Percentiles rank a stretch among this genome's conserved stretches.
phyloP scores from a whole-genome alignment of 1,140 invertebrate genomes.

The Caenorhabditis tropicalis region DNA sequence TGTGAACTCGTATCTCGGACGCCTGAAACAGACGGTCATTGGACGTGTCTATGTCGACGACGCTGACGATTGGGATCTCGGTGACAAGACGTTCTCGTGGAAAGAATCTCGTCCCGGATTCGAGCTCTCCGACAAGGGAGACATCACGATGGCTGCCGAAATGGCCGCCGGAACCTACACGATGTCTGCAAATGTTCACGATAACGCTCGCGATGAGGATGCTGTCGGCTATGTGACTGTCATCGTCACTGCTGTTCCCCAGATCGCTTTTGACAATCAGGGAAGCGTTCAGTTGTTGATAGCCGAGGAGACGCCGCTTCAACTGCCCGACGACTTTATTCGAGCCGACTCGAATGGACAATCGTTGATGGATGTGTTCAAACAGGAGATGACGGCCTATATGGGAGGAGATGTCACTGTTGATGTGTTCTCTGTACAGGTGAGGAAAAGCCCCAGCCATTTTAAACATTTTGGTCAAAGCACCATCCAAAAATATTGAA shows the following conservation, averaged over 20 bases:
- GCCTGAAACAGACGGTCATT: conserved; percentile 65
- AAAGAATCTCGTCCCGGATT: conserved; percentile 49
- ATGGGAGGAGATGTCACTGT: conserved; percentile 57
- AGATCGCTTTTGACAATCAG: conserved; percentile 68
- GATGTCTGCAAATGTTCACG: conserved; percentile 63
- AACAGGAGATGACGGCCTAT: conserved; percentile 52
- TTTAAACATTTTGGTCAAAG: too few species aligned
- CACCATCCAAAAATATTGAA: too few species aligned
- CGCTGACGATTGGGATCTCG: conserved; percentile 69
- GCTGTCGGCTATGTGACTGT: conserved; percentile 64
- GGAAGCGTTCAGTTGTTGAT: conserved; percentile 60
- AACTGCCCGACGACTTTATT: conserved; percentile 53
- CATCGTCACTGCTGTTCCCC: conserved; percentile 57
- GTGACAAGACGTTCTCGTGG: conserved; percentile 65
- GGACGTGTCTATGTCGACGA: conserved; percentile 68
- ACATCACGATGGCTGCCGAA: conserved; percentile 66
- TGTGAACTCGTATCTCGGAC: conserved; percentile 69
- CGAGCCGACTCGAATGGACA: conserved; percentile 51
- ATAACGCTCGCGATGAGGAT: conserved; percentile 61
- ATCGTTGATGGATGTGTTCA: conserved; percentile 54
- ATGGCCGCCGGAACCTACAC: conserved; percentile 66
- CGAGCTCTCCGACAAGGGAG: conserved; percentile 52
- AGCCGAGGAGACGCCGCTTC: conserved; percentile 49
- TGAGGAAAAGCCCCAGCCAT: neutral
- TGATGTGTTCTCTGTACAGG: conserved; percentile 67